Base-by-base conservation (phyloP, 2,797 vertebrate species). In the Lepidocolaptes lacrymiger region DNA sequence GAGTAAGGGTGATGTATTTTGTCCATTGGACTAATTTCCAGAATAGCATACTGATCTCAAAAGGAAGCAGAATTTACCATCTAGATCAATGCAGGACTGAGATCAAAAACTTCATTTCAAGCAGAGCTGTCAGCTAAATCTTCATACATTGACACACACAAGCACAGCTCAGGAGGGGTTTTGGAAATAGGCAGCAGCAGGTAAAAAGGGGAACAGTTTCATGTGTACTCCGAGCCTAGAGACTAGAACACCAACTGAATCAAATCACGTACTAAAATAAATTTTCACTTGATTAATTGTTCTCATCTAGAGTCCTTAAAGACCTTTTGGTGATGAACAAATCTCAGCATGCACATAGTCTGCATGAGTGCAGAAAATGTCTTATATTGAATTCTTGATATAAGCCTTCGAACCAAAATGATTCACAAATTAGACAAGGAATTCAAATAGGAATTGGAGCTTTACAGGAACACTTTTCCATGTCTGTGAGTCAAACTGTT, bases 231-330 rank as follows among this genome's bases (percentile, higher is more conserved):
- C 58, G 12, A 95, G 37, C 14, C 44, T 80, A 27, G 26, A 91
- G 64, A 26, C 30, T 63, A 36, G 59, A 21, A 30, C 37, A 87
- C 28, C 36, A 71, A 36, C 27, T 59, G 64, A 93, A 92, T 71
- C 46, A 69, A 51, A 78, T 69, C 44, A 81, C 2, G 0, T 61
- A 46, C 14, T 79, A 56, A 87, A 71, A 77, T 43, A 77, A 71
- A 74, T 83, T 80, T 93, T 95, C 34, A 28, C 32, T 67, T 95
- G 73, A 86, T 86, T 91, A 94, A 88, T 90, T 93, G 21, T 52
- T 94, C 48, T 94, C 19, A 59, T 87, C 61, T 48, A 34, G 36
- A 49, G n/a, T n/a, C 64, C 68, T 91, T 82, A 74, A 82, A 73
- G 8, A 51, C 34, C 67, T 88, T 64, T 54, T 77, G 64, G 49